These are phyloP conservation scores for Numenius arquata DNA, from an alignment of 2,113 vertebrate genomes.

Conservation along the genomic window DNA sequence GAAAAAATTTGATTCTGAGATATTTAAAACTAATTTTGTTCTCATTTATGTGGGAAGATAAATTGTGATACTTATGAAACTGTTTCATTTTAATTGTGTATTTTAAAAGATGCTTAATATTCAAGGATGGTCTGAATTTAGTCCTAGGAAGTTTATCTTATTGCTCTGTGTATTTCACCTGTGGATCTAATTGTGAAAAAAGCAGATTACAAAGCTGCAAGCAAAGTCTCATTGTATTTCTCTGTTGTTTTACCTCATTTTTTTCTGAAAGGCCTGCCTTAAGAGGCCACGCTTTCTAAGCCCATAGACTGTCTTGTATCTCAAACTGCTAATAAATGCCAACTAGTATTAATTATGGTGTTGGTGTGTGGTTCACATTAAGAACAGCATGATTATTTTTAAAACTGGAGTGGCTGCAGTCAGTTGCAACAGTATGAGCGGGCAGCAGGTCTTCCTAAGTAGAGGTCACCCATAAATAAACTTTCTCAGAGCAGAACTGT, in stretches of 20 bases:
- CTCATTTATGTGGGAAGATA: slow-evolving; percentile 13
- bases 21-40: slow-evolving; percentile 14
- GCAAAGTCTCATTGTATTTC: neutral
- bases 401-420: neutral
- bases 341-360: neutral
- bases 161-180: neutral
- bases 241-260: neutral
- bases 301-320: neutral
- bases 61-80: neutral
- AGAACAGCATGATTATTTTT: neutral
- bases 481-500: neutral
- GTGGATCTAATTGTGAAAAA: neutral
- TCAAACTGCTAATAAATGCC: slow-evolving; percentile 2
- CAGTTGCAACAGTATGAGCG: neutral
- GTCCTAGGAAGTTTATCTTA: neutral
- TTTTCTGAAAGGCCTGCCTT: neutral
- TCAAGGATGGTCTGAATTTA: neutral
- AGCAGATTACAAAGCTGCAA: neutral
- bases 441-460: neutral
- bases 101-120: neutral
- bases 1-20: neutral
- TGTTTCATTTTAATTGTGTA: neutral
- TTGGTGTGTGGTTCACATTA: neutral
- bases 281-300: neutral
- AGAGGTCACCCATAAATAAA: neutral